Conservation (phyloP, 2,888 invertebrate species). For the Ethmia dodecea region DNA sequence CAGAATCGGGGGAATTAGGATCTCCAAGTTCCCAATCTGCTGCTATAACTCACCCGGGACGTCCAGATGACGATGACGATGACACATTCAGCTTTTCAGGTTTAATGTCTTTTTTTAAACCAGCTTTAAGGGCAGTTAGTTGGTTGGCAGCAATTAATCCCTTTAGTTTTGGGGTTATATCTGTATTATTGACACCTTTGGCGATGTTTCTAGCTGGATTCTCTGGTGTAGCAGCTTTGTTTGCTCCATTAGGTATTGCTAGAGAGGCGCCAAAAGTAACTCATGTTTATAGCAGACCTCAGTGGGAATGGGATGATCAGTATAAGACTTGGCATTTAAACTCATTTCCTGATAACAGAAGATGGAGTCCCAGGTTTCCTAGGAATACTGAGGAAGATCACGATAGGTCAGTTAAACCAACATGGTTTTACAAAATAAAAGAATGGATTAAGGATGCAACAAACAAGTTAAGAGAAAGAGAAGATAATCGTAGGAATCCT, state of each 20-base stretch:
- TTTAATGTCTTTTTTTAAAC: constrained; percentile 61
- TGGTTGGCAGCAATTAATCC: constrained; percentile 78
- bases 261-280: constrained; percentile 58
- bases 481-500: constrained; percentile 16
- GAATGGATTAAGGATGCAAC: constrained; percentile 40
- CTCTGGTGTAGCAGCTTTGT: constrained; percentile 78
- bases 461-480: constrained; percentile 27
- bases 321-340: constrained; percentile 73
- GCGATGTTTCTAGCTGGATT: constrained; percentile 79
- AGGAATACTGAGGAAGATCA: constrained; percentile 29
- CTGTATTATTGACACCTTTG: constrained; percentile 80
- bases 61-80: constrained; percentile 44
- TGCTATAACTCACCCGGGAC: constrained; percentile 41
- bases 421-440: constrained; percentile 41
- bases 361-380: constrained; percentile 26
- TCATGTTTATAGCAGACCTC: constrained; percentile 57
- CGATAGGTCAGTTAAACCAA: constrained; percentile 21
- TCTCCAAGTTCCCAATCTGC: constrained; percentile 43
- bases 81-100: constrained; percentile 70
- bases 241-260: constrained; percentile 80
- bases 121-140: constrained; percentile 68
- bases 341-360: constrained; percentile 50
- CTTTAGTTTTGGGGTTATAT: constrained; percentile 75
- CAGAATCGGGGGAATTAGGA: constrained; percentile 35
- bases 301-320: constrained; percentile 78